Evolutionary conservation across 2,113 vertebrate genomes (phyloP), one percentile per base, ranked within the genome.

Genomic region (Hyperopisus bebe): DNA sequence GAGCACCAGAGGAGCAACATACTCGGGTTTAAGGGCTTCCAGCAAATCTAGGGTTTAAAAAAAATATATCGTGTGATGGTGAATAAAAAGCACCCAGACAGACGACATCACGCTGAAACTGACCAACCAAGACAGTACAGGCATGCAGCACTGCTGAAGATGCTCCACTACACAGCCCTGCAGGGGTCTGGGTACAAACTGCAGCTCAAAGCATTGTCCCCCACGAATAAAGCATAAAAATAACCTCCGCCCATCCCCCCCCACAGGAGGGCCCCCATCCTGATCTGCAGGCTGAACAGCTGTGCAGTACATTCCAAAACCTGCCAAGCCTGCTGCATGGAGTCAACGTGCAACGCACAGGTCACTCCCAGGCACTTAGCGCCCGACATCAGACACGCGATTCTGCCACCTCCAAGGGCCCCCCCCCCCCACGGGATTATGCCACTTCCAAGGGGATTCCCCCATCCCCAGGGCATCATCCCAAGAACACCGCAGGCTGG

Each of bases 1-100:
- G 89, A 99, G 93, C 51, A 99, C 97, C 90, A 99, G 92, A 0
- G 98, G 98, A 91, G 98, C 94, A 90, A 99, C 97, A 8, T 98
- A 98, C 39, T 99, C 98, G 0, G 98, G 95, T 92, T 98, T 99
- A 93, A 99, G 94, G 62, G 97, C 95, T 44, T 96, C 96, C 51
- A 98, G 0, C 13, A 99, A 88, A 93, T 98, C 98, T 99, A 93
- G 89, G 93, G 77, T 44, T 42, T 13, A 44, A 27, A 46, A n/a
- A 21, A 1, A 0, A 6, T n/a, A 74, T 3, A 27, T 27, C n/a
- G 8, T 13, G 58, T 24, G 58, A 27, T 9, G 6, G 55, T 66
- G 62, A 51, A 21, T 80, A 48, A 48, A 39, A 62, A 31, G 42
- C 42, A 44, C 1, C 19, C 1, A 48, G 42, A 46, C 82, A 47